Evolutionary conservation across 1,140 invertebrate species (phyloP).

Genomic region (Hermatobates lingyangjiaoensis): DNA sequence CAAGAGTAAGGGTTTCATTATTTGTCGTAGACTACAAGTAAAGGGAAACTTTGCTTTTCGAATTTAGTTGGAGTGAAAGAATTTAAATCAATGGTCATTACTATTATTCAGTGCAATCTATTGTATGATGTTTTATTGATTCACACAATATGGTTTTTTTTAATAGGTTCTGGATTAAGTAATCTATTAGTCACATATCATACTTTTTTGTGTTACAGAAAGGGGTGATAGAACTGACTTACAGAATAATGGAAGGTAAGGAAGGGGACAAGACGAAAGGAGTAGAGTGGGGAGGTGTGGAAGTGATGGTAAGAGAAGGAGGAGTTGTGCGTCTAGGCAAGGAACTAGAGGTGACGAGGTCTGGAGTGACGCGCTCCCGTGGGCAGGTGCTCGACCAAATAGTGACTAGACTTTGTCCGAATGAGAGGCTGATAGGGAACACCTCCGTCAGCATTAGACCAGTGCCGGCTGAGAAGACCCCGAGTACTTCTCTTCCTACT

Average conservation of each 20-base stretch:
- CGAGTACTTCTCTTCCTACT: constrained; percentile 1
- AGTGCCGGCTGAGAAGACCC: background rate
- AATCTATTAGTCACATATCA: background rate
- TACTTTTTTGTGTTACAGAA: constrained; percentile 29
- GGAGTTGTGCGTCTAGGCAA: constrained; percentile 38
- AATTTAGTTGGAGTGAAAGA: too few relatives aligned
- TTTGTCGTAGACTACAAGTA: too few relatives aligned
- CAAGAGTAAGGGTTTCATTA: too few relatives aligned
- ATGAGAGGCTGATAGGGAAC: constrained; percentile 12
- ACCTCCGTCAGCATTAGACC: constrained; percentile 11
- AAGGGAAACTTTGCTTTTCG: too few relatives aligned
- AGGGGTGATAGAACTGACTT: constrained; percentile 35
- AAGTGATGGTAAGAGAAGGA: constrained; percentile 49
- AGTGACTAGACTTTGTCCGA: constrained; percentile 11
- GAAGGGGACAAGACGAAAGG: constrained; percentile 22
- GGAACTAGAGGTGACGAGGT: background rate
- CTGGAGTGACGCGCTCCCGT: background rate
- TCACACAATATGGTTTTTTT: background rate
- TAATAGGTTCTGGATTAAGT: too few relatives aligned
- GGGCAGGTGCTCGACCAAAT: constrained; percentile 9
- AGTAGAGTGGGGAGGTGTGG: constrained; percentile 8
- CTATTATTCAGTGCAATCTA: too few relatives aligned
- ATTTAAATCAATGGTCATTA: too few relatives aligned
- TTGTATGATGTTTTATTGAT: too few relatives aligned
- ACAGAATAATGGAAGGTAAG: constrained; percentile 34